A percentile compares a stretch with the other conserved stretches of the same genome.
These are phyloP conservation scores for Ophion slaviceki DNA, from an alignment of 2,888 invertebrate genomes.

Conservation along the genomic window DNA sequence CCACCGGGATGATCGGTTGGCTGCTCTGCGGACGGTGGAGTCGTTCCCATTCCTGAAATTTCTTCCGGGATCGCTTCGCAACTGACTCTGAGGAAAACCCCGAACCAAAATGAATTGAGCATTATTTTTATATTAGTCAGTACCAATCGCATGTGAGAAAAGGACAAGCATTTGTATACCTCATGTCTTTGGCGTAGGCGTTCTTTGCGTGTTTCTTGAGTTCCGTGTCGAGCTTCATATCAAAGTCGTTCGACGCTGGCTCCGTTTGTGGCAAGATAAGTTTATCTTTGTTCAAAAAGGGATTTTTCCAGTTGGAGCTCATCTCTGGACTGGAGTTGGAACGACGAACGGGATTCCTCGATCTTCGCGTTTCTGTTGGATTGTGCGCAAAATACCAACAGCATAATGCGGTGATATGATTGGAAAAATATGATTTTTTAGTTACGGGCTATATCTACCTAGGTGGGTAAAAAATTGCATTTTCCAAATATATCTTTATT, in stretches of 20 bases:
- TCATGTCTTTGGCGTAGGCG: slow-evolving; percentile 89
- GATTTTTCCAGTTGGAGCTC: slow-evolving; percentile 94
- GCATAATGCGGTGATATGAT: background rate
- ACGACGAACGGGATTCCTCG: slow-evolving; percentile 92
- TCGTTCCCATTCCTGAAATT: slow-evolving; percentile 89
- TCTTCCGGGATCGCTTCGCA: slow-evolving; percentile 97
- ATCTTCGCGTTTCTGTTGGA: slow-evolving; percentile 83
- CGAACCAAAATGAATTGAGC: background rate
- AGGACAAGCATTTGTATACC: slow-evolving; percentile 68
- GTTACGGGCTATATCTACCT: too few relatives aligned
- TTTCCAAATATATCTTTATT: too few relatives aligned
- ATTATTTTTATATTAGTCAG: background rate
- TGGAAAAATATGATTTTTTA: background rate
- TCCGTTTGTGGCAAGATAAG: slow-evolving; percentile 76
- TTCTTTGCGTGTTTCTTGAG: slow-evolving; percentile 88
- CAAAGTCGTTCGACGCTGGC: slow-evolving; percentile 74
- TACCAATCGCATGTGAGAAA: background rate
- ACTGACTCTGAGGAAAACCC: slow-evolving; percentile 86
- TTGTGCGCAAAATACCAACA: background rate
- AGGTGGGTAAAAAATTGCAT: too few relatives aligned
- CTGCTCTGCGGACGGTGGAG: slow-evolving; percentile 87
- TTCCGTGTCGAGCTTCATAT: slow-evolving; percentile 82
- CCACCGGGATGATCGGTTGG: slow-evolving; percentile 83
- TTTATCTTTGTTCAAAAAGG: slow-evolving; percentile 86
- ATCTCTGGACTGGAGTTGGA: slow-evolving; percentile 97